Base-by-base conservation (phyloP, 2,888 invertebrate genomes). In the Brenthis ino region DNA sequence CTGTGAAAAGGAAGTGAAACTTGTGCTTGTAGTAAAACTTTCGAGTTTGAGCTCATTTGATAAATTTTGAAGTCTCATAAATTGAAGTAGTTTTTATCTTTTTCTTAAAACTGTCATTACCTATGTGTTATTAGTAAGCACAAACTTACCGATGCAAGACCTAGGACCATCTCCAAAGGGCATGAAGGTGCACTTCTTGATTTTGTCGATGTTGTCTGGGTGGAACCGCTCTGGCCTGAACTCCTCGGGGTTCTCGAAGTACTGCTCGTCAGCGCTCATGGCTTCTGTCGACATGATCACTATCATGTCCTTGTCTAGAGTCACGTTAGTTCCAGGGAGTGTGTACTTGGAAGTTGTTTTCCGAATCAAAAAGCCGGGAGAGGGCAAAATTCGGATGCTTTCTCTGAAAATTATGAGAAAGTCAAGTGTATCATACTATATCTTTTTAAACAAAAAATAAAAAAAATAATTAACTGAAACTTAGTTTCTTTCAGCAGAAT, bases 361-460 rank as follows among this genome's bases (percentile, higher is more conserved):
- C 14, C 77, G 64, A 1, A 75, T 28, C 2, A 78, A 61, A 28
- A 73, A 74, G 0, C 72, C 77, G 6, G 73, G 73, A 0, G 77
- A 74, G 3, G 75, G 73, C 6, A 68, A 61, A 6, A 66, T 47
- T 5, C 77, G 72, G 79, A 88, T 80, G 20, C 81, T 82, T 66
- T 89, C 89, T 66, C 76, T 76, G 66, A 24, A 67, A 73, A 53
- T 63, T 43, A 48, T 43, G 8, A 20, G 20, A 6, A 28, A 8
- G n/a, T 56, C 6, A 20, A 24, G 11, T 51, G 5, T 48, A 43
- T 43, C 24, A 20, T 13, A 24, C 12, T 28, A 28, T 4, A 11
- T 24, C 12, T 55, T 55, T 24, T n/a, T 6, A 24, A 16, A 20
- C 20, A 24, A 16, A 55, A 12, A 24, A 13, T 0, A 55, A 20